These are phyloP conservation scores for Lathamus discolor DNA, from an alignment of 2,113 vertebrate species.

Conservation along the genomic window DNA sequence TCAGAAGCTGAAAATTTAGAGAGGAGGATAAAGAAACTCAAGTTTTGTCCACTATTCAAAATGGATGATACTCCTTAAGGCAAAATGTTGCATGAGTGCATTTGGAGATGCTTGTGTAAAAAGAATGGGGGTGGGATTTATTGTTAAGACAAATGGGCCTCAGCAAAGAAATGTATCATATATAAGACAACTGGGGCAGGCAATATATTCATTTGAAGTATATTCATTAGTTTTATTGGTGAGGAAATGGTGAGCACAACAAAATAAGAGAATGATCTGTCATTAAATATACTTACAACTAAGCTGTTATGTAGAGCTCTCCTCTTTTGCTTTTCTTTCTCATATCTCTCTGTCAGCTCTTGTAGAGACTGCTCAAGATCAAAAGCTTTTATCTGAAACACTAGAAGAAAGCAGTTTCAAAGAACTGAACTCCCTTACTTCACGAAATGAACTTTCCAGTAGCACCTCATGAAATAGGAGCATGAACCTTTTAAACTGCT, in stretches of 20 bases:
- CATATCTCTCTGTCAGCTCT: slow-evolving; percentile 46
- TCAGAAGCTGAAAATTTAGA: neutral
- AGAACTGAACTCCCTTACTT: neutral
- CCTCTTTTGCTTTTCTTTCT: slow-evolving; percentile 63
- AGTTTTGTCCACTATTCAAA: neutral
- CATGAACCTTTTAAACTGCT: neutral
- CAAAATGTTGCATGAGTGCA: neutral
- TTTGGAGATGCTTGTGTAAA: neutral
- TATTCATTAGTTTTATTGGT: neutral
- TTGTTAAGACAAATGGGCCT: neutral
- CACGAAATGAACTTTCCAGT: neutral
- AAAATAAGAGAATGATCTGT: neutral
- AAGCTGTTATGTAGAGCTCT: slow-evolving; percentile 66
- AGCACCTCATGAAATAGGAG: neutral
- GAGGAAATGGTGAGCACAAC: neutral
- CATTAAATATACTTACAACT: slow-evolving; percentile 54
- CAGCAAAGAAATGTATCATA: neutral
- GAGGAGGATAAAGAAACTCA: neutral
- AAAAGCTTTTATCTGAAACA: slow-evolving; percentile 44
- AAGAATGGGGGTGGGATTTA: neutral
- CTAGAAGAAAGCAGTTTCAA: slow-evolving; percentile 43
- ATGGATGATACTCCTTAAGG: neutral
- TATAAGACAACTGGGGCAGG: neutral
- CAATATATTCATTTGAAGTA: neutral
- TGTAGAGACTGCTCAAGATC: slow-evolving; percentile 58